phyloP scores from a whole-genome alignment of 2,113 vertebrate genomes.

The Myotis davidii region DNA sequence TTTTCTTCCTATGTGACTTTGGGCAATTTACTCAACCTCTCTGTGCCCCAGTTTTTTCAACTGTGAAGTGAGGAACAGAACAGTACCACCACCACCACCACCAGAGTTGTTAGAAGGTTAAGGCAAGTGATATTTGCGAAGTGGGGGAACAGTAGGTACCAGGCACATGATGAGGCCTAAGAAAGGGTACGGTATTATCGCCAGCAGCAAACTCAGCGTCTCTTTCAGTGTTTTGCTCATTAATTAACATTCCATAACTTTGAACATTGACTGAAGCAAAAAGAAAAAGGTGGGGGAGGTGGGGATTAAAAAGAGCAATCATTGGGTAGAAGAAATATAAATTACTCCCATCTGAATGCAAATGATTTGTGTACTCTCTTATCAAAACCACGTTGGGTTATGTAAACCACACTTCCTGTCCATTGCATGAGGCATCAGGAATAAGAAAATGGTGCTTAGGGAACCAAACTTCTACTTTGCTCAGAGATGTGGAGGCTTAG shows the following conservation, averaged over 20 bases:
- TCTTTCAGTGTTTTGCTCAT: not conserved
- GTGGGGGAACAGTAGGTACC: not conserved
- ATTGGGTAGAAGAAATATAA: not conserved
- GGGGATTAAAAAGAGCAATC: not conserved
- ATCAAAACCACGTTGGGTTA: not conserved
- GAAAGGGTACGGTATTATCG: not conserved
- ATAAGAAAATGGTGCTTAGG: not conserved
- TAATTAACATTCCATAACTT: not conserved
- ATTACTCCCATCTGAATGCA: not conserved
- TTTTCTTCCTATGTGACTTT: not conserved
- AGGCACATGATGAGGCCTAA: not conserved
- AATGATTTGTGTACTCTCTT: not conserved
- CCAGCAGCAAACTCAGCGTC: not conserved
- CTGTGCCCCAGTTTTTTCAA: not conserved
- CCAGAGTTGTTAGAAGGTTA: not conserved
- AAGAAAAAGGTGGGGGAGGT: not conserved
- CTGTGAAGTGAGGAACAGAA: not conserved
- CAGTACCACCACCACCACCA: too few species aligned
- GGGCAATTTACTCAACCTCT: not conserved
- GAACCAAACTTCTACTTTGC: not conserved
- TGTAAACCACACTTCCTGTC: not conserved
- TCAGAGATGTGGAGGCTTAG: not conserved
- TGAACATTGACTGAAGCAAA: not conserved
- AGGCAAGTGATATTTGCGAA: not conserved
- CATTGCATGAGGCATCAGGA: not conserved